Base-by-base conservation (phyloP, 1,140 invertebrate genomes). In the Melitaea cinxia region DNA sequence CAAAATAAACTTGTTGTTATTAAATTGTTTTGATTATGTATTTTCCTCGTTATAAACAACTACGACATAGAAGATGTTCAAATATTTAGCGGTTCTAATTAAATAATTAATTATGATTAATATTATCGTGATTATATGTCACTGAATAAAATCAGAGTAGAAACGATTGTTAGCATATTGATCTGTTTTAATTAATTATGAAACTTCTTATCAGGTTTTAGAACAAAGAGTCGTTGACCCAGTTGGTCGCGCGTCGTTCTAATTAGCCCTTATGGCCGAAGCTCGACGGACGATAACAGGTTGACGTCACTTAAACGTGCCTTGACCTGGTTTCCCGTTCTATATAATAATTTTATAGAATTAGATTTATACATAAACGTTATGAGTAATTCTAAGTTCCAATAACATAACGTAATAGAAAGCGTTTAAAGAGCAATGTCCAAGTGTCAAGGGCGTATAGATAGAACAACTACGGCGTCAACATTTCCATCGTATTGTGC, bases 211-310 rank as follows among this genome's bases (percentile, higher is more conserved):
- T 79, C 72, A 77, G 55, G 49, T 70, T 75, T 62, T 66, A 77
- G 70, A 83, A 80, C 83, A 84, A 83, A 82, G 81, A 83, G 78
- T 86, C 86, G 76, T 87, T 85, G 83, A 89, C 84, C 86, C 59
- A 85, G 68, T 80, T 85, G 77, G 73, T 73, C 15, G 58, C 35
- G 58, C 7, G 58, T 64, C 55, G 28, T 65, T 67, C 75, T 83
- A 85, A 87, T 85, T 83, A 83, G 82, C 76, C 82, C 82, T 85
- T 85, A 80, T 77, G 73, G 77, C 76, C 65, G 74, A 64, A 54
- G 70, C 55, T 72, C 68, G 64, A 68, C 64, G 49, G 63, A 62
- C 73, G 80, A 83, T 82, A 79, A 72, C 71, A 54, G 37, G 72
- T 65, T 72, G 61, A 75, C 79, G 80, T 83, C 80, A 80, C 68